A percentile compares a stretch with the other conserved stretches of the same genome.
Evolutionary conservation across 2,888 invertebrate species (phyloP).

Genomic region (Yponomeuta cagnagella): DNA sequence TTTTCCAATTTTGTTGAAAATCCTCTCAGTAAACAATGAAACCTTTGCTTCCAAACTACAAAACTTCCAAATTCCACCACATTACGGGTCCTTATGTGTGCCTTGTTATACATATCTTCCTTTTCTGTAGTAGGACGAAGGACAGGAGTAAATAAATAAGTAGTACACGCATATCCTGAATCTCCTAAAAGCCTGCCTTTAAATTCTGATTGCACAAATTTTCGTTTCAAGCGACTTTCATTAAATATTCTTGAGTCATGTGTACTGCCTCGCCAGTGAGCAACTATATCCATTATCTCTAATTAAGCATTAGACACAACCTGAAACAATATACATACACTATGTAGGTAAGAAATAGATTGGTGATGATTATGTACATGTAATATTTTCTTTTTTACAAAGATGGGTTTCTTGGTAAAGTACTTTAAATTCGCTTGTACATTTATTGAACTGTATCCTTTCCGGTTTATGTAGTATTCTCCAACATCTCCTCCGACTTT

Average conservation of each 20-base stretch:
- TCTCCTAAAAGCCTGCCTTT: constrained; percentile 1
- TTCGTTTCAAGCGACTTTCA: constrained; percentile 19
- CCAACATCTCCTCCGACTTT: no score
- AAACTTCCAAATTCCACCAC: neutral
- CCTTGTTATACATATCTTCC: neutral
- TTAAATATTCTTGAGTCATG: constrained; percentile 25
- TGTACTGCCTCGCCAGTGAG: constrained; percentile 25
- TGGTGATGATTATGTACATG: no score
- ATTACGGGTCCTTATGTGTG: neutral
- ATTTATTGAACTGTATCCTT: no score
- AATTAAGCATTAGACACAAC: constrained; percentile 22
- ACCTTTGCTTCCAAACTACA: neutral
- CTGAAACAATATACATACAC: constrained; percentile 16
- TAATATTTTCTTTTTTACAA: no score
- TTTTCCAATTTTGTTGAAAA: no score
- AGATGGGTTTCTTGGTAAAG: no score
- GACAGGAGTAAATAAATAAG: constrained; percentile 21
- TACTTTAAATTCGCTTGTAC: no score
- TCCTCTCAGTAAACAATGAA: neutral
- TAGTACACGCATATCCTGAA: constrained; percentile 18
- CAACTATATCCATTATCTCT: constrained; percentile 25
- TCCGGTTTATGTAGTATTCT: no score
- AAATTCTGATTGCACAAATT: constrained; percentile 19
- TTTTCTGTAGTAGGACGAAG: constrained; percentile 11
- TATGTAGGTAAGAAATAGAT: no score